Evolutionary conservation across 2,888 invertebrate species (phyloP).

Genomic region (Platycheirus rosarum): DNA sequence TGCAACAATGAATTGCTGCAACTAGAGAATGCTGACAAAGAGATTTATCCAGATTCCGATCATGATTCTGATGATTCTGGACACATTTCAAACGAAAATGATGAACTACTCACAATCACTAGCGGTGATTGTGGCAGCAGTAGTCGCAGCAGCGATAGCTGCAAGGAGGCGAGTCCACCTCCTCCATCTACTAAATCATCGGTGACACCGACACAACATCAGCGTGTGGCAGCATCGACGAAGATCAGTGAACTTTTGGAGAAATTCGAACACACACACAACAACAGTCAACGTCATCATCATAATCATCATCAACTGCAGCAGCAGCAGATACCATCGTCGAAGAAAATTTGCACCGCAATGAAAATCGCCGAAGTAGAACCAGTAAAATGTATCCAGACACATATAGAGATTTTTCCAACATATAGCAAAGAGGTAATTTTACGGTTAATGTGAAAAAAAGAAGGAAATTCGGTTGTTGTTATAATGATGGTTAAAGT

Average conservation of each 20-base stretch:
- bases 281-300: conserved; percentile 41
- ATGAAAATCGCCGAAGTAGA: conserved; percentile 79
- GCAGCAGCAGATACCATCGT: conserved; percentile 27
- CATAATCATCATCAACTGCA: conserved; percentile 30
- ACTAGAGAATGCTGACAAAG: conserved; percentile 32
- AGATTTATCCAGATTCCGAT: conserved; percentile 69
- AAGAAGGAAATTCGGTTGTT: conserved; percentile 45
- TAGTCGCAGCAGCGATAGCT: conserved; percentile 54
- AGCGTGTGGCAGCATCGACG: conserved; percentile 71
- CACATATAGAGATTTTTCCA: conserved; percentile 81
- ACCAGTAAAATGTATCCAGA: conserved; percentile 80
- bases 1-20: conserved; percentile 39
- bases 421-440: conserved; percentile 83
- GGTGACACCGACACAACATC: conserved; percentile 22
- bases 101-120: conserved; percentile 77
- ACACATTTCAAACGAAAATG: conserved; percentile 90
- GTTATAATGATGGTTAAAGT: conserved; percentile 12
- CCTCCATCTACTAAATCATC: conserved; percentile 45
- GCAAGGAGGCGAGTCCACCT: conserved; percentile 75
- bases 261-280: conserved; percentile 78
- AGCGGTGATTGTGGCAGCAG: conserved; percentile 73
- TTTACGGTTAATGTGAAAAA: conserved; percentile 79
- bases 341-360: conserved; percentile 73
- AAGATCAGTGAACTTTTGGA: conserved; percentile 79
- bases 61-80: conserved; percentile 90